phyloP scores from a whole-genome alignment of 2,888 invertebrate genomes.

The Drepana falcataria region DNA sequence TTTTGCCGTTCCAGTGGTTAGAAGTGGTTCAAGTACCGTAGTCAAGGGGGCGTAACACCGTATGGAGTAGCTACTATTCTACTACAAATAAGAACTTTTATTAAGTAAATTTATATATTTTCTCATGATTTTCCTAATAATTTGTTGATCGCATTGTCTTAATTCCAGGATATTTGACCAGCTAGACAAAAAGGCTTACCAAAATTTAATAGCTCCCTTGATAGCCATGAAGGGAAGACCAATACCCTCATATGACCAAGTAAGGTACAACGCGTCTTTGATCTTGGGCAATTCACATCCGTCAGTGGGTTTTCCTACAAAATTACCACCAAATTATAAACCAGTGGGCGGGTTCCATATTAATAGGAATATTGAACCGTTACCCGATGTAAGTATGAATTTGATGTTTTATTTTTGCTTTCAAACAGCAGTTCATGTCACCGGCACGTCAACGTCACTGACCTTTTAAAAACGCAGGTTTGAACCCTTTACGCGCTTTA shows the following conservation, averaged over 20 bases:
- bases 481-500: too few relatives aligned
- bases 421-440: too few relatives aligned
- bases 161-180: slow-evolving; percentile 8
- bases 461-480: too few relatives aligned
- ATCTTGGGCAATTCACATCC: slow-evolving; percentile 47
- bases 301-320: slow-evolving; percentile 29
- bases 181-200: slow-evolving; percentile 5
- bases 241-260: slow-evolving; percentile 29
- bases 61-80: too few relatives aligned
- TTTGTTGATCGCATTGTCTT: slow-evolving; percentile 6
- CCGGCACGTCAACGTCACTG: too few relatives aligned
- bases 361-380: slow-evolving; percentile 30
- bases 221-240: slow-evolving; percentile 25
- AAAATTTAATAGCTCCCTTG: slow-evolving; percentile 17
- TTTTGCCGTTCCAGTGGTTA: too few relatives aligned
- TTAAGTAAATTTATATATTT: not conserved
- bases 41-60: too few relatives aligned
- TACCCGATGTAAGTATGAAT: slow-evolving; percentile 38
- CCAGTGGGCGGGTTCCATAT: slow-evolving; percentile 52
- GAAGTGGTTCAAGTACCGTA: too few relatives aligned
- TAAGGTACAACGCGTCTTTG: slow-evolving; percentile 42
- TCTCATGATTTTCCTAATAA: not conserved
- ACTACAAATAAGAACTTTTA: too few relatives aligned
- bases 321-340: slow-evolving; percentile 41
- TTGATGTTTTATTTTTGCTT: too few relatives aligned